These are phyloP conservation scores for Scartelaos histophorus DNA, from an alignment of 2,113 vertebrate species.

Conservation along the genomic window DNA sequence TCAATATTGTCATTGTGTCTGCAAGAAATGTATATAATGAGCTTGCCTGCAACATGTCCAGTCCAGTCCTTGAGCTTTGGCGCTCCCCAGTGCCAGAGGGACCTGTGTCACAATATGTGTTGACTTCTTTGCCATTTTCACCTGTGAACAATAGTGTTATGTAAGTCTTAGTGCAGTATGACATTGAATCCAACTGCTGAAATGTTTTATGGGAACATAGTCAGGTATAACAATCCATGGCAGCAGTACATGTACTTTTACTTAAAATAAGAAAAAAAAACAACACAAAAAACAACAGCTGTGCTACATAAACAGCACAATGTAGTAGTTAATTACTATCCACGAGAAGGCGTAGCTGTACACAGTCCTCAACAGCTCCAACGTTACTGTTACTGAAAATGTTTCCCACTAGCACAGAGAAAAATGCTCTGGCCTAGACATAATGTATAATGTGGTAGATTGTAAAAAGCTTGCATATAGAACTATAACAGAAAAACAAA, in stretches of 20 bases:
- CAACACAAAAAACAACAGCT: neutral
- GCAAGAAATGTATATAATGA: no score
- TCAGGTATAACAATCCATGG: neutral
- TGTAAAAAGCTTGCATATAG: neutral
- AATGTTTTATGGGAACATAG: neutral
- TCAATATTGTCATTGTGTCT: no score
- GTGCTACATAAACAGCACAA: neutral
- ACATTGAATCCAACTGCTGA: no score
- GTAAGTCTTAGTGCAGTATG: no score
- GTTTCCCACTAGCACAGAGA: no score
- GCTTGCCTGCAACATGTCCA: no score
- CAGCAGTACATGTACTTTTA: no score
- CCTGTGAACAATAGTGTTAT: neutral
- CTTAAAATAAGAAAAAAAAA: no score
- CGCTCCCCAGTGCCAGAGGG: neutral
- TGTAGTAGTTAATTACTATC: neutral
- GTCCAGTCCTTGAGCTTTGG: neutral
- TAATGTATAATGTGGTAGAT: neutral
- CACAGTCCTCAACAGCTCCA: neutral
- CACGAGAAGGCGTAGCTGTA: neutral
- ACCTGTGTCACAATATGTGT: neutral
- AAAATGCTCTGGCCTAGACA: neutral
- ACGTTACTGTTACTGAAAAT: no score
- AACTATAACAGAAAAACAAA: neutral
- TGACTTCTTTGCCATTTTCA: no score